Evolutionary conservation across 2,888 invertebrate species (phyloP).

Genomic region (Drosophila glabriapex): DNA sequence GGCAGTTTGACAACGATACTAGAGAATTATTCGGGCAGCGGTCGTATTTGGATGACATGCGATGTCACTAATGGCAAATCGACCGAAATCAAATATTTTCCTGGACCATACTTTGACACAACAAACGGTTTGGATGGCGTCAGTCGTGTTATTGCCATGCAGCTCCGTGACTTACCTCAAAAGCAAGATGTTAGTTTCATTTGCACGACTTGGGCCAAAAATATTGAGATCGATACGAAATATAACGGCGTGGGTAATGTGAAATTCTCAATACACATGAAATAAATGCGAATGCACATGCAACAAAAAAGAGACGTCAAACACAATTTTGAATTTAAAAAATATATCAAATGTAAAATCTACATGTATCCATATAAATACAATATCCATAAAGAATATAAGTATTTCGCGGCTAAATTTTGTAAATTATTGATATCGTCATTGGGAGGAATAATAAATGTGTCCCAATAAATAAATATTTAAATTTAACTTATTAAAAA

Average conservation of each 20-base stretch:
- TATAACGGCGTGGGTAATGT: constrained; percentile 50
- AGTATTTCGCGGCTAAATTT: not conserved
- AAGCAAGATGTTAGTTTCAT: constrained; percentile 23
- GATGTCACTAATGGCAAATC: not conserved
- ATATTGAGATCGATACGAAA: constrained; percentile 41
- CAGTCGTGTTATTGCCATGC: constrained; percentile 52
- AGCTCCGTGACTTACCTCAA: constrained; percentile 37
- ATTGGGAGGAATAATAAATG: not conserved
- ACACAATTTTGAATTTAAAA: not conserved
- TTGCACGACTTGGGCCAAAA: constrained; percentile 64
- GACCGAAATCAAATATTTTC: constrained; percentile 39
- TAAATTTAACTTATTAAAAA: not conserved
- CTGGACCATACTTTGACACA: constrained; percentile 56
- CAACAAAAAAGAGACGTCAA: not conserved
- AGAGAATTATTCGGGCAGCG: constrained; percentile 11
- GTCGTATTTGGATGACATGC: constrained; percentile 63
- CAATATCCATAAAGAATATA: not conserved
- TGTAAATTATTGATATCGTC: not conserved
- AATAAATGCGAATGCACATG: not conserved
- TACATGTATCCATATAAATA: not conserved
- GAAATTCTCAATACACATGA: constrained; percentile 36
- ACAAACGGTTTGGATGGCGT: constrained; percentile 18
- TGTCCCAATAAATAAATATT: not conserved
- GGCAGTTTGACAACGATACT: constrained; percentile 3
- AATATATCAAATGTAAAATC: not conserved